Percentiles rank a stretch among this genome's conserved stretches.
Evolutionary conservation across 2,797 vertebrate genomes (phyloP).

Genomic region (Hydrocynus forskahlii): DNA sequence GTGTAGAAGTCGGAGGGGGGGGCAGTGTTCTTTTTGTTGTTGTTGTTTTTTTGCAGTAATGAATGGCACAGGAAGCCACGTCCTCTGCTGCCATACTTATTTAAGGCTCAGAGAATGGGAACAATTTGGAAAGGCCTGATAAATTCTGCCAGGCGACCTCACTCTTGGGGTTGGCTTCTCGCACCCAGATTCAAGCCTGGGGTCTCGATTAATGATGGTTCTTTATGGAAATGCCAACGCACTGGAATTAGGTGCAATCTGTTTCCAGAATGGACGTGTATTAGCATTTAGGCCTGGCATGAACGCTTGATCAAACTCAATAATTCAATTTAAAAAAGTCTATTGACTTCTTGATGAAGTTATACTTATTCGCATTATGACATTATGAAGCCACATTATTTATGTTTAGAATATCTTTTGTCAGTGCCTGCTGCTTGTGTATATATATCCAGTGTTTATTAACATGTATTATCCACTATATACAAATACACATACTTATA

Average conservation of each 20-base stretch:
- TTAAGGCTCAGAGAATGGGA: slow-evolving; percentile 43
- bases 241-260: too few relatives aligned
- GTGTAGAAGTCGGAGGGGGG: slow-evolving; percentile 43
- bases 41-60: slow-evolving; percentile 41
- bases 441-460: too few relatives aligned
- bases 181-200: neutral
- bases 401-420: too few relatives aligned
- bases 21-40: slow-evolving; percentile 38
- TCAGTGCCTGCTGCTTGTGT: too few relatives aligned
- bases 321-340: neutral
- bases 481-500: too few relatives aligned
- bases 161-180: slow-evolving; percentile 7
- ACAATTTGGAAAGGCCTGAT: slow-evolving; percentile 41
- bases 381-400: too few relatives aligned
- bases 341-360: neutral
- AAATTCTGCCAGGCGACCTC: slow-evolving; percentile 39
- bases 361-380: too few relatives aligned
- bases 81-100: slow-evolving; percentile 47
- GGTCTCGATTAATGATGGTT: neutral
- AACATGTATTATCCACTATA: too few relatives aligned
- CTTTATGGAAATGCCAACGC: neutral
- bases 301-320: neutral
- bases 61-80: slow-evolving; percentile 57
- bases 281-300: neutral
- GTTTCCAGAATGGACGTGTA: neutral